A percentile compares a stretch with the other conserved stretches of the same genome.
phyloP scores from a whole-genome alignment of 2,113 vertebrate genomes.

The Microcebus murinus region DNA sequence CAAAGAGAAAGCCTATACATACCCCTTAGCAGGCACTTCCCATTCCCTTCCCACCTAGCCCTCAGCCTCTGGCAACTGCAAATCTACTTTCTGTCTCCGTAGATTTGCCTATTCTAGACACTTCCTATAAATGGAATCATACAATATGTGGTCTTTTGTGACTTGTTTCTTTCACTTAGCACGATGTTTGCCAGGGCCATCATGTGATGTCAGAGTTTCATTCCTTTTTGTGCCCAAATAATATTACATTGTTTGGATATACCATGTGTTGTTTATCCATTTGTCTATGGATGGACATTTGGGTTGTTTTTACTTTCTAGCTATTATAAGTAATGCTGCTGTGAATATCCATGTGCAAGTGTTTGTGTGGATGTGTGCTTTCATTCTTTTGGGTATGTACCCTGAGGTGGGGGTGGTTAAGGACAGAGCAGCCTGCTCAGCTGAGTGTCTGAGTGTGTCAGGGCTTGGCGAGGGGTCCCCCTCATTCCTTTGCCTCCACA shows the following conservation, averaged over 20 bases:
- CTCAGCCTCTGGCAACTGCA: not conserved
- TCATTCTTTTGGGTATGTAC: not conserved
- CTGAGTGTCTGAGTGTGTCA: not conserved
- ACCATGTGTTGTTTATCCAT: not conserved
- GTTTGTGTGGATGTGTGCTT: not conserved
- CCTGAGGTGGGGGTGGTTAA: not conserved
- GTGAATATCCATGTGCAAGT: not conserved
- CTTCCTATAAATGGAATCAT: not conserved
- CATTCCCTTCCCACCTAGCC: not conserved
- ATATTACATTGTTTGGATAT: not conserved
- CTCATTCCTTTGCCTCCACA: not conserved
- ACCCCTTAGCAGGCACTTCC: not conserved
- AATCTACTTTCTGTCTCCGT: not conserved
- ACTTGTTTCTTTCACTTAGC: not conserved
- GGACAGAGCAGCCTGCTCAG: not conserved
- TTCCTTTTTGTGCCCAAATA: not conserved
- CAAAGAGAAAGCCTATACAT: not conserved
- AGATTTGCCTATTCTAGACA: not conserved
- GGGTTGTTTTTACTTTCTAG: not conserved
- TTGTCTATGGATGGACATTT: not conserved
- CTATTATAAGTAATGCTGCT: not conserved
- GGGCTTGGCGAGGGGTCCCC: not conserved
- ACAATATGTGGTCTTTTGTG: not conserved
- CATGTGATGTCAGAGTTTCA: not conserved
- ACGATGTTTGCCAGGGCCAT: not conserved